Evolutionary conservation across 2,113 vertebrate genomes (phyloP).

Genomic region (Mobula birostris): DNA sequence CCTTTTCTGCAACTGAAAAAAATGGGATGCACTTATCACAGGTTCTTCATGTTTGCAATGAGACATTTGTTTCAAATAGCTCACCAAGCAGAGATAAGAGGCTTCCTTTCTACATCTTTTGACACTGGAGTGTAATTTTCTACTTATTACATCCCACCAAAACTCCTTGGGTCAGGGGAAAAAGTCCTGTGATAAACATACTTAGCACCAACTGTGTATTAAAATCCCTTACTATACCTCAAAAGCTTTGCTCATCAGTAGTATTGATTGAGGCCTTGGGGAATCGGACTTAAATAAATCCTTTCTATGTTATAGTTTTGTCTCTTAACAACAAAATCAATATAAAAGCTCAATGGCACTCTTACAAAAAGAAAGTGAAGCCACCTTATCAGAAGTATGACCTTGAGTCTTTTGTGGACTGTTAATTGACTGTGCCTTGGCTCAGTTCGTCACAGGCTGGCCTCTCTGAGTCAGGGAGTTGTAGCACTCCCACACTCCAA

Average conservation of each 20-base stretch:
- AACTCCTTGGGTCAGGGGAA: no score
- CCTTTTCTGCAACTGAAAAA: background rate
- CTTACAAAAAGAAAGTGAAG: background rate
- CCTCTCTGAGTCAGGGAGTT: background rate
- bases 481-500: no score
- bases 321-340: no score
- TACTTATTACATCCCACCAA: background rate
- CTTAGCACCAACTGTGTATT: background rate
- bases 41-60: no score
- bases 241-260: background rate
- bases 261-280: background rate
- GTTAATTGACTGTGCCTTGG: background rate
- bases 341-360: no score
- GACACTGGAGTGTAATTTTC: background rate
- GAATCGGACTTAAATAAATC: background rate
- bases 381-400: background rate
- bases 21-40: background rate
- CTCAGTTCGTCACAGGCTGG: background rate
- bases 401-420: background rate
- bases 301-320: no score
- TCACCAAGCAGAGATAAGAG: background rate
- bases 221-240: background rate
- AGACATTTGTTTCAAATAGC: background rate
- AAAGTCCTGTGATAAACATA: background rate
- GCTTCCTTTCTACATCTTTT: background rate